Evolutionary conservation across 1,140 invertebrate species (phyloP).

Genomic region (Aphis gossypii): DNA sequence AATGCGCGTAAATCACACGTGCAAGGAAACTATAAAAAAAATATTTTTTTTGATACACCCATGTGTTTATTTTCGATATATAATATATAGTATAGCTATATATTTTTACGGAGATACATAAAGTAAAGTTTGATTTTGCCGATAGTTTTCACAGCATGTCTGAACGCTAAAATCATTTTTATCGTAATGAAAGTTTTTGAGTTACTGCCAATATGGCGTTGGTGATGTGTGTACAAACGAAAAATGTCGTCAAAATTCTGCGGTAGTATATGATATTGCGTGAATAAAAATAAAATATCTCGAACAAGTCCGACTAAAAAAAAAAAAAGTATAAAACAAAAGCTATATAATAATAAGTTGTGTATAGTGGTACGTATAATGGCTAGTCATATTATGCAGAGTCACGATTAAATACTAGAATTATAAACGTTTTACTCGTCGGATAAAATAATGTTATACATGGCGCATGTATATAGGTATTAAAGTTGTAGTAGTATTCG

Average conservation of each 20-base stretch:
- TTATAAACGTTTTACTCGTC: too few relatives aligned
- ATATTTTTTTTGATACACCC: neutral
- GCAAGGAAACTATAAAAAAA: neutral
- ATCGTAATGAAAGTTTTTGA: constrained; percentile 2
- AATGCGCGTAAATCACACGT: neutral
- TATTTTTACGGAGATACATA: neutral
- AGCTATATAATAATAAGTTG: neutral
- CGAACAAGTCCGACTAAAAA: neutral
- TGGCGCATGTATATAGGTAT: too few relatives aligned
- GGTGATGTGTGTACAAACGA: neutral
- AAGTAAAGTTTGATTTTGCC: neutral
- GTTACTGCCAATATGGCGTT: constrained; percentile 17
- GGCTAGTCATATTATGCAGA: too few relatives aligned
- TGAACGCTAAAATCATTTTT: constrained; percentile 16
- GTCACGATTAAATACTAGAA: too few relatives aligned
- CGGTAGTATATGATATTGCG: neutral
- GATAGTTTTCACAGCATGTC: constrained; percentile 16
- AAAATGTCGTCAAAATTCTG: neutral
- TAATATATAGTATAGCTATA: neutral
- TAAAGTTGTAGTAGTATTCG: too few relatives aligned
- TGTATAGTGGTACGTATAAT: neutral
- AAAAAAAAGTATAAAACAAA: neutral
- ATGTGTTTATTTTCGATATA: constrained; percentile 5
- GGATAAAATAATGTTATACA: too few relatives aligned
- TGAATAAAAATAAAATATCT: neutral